Evolutionary conservation across 1,140 invertebrate species (phyloP).

Genomic region (Andrena cerasifolii): DNA sequence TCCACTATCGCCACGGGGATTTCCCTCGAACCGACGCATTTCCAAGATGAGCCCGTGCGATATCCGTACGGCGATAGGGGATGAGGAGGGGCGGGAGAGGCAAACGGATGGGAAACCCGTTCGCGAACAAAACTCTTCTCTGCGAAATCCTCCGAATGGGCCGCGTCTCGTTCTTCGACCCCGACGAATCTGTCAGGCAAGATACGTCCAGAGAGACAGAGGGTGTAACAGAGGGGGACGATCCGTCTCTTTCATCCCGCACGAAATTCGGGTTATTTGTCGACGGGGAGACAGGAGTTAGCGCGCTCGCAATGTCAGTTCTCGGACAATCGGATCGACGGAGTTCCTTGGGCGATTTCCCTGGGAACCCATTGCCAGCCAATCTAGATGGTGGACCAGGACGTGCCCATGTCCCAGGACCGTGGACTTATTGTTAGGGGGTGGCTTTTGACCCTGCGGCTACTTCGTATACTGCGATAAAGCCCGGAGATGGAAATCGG

Average conservation of each 20-base stretch:
- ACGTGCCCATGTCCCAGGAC: neutral
- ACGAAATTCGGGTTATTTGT: constrained; percentile 33
- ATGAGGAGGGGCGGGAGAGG: too few relatives aligned
- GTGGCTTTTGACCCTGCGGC: constrained; percentile 39
- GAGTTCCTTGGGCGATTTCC: constrained; percentile 34
- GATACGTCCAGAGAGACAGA: neutral
- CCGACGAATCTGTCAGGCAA: neutral
- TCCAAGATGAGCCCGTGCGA: neutral
- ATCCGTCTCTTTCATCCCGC: constrained; percentile 17
- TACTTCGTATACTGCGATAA: constrained; percentile 33
- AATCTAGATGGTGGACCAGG: constrained; percentile 27
- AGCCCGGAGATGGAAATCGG: constrained; percentile 49
- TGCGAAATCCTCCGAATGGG: neutral
- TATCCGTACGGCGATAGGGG: too few relatives aligned
- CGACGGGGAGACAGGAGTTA: neutral
- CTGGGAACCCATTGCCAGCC: constrained; percentile 42
- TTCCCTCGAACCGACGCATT: constrained; percentile 6
- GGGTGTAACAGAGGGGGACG: too few relatives aligned
- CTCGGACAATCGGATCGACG: constrained; percentile 22
- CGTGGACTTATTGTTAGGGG: constrained; percentile 44
- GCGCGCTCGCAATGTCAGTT: neutral
- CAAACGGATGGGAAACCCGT: too few relatives aligned
- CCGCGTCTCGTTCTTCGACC: too few relatives aligned
- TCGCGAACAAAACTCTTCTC: neutral
- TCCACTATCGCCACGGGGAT: neutral